Evolutionary conservation across 2,797 vertebrate genomes (phyloP), one percentile per base, ranked within the genome.

Genomic region (Acanthurus leucopareius): DNA sequence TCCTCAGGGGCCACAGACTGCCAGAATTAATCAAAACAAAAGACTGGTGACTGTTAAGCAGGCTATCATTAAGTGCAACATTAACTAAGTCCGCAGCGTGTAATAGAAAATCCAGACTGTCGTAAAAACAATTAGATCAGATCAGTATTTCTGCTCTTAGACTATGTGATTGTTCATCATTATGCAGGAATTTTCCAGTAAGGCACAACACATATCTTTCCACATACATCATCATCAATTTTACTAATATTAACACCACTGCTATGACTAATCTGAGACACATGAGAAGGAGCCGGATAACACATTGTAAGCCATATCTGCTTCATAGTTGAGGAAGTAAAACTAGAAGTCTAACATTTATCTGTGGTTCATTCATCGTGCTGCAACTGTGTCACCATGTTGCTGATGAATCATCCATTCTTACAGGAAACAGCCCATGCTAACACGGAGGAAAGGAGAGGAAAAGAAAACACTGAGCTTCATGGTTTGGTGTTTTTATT

Each of bases 301-400:
- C 47, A 1, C 44, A 54, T 57, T 38, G 28, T 22, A 15, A 60
- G 40, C 45, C n/a, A 51, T 19, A 16, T 73, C 1, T 51, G 2
- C 32, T 15, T 0, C 14, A 9, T 7, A 10, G 7, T 10, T 70
- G 58, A 77, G 88, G 88, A 92, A 90, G 88, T 85, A 74, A 87
- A 74, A 80, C 57, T 58, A 4, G 13, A 49, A 49, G 28, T 62
- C 7, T 1, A 59, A 25, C 5, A 65, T 57, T 67, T 68, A 35
- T 68, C 25, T 44, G 15, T 15, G 20, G 17, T 20, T 40, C 17
- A 70, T 68, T 79, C 38, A 15, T 67, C 45, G 75, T 69, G 8
- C 3, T 22, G 40, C 17, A 2, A 69, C 32, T 65, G 8, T 49
- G 75, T 77, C 75, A 72, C 9, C 47, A 5, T 22, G 19, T 13